Conservation (phyloP, 1,140 invertebrate genomes). For the Agrilus planipennis region DNA sequence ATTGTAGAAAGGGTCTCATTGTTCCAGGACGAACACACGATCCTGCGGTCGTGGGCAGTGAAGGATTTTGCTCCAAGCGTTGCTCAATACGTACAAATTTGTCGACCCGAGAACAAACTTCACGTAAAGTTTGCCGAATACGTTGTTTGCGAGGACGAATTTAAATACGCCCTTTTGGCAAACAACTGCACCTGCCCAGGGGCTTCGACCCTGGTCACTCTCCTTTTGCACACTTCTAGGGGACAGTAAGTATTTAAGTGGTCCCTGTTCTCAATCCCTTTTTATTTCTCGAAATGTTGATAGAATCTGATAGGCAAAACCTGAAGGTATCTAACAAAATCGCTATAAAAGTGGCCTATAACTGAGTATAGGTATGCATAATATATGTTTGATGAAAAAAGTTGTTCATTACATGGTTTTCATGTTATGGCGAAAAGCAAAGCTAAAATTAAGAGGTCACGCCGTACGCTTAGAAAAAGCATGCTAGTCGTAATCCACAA, state of each 20-base stretch:
- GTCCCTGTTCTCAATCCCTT: not conserved
- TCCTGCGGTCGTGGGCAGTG: conserved; percentile 93
- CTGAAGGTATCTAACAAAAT: no score
- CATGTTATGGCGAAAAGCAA: no score
- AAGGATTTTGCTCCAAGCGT: conserved; percentile 95
- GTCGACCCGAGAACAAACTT: conserved; percentile 93
- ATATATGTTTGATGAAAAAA: no score
- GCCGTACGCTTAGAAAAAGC: no score
- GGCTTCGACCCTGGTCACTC: conserved; percentile 88
- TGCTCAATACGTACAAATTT: conserved; percentile 96
- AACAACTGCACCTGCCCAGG: conserved; percentile 98
- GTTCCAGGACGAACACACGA: conserved; percentile 85
- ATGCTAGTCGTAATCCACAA: no score
- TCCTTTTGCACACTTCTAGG: conserved; percentile 88
- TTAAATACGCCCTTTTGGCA: conserved; percentile 92
- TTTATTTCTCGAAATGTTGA: not conserved
- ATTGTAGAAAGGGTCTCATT: conserved; percentile 6
- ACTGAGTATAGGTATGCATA: no score
- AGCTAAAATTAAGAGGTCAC: no score
- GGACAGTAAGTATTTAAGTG: conserved; percentile 87
- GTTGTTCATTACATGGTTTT: no score
- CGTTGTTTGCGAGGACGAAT: conserved; percentile 95
- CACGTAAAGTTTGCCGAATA: conserved; percentile 97
- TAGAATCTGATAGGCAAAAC: not conserved
- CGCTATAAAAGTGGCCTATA: no score